Conservation (phyloP, 2,797 vertebrate species). For the Cetoscarus ocellatus region DNA sequence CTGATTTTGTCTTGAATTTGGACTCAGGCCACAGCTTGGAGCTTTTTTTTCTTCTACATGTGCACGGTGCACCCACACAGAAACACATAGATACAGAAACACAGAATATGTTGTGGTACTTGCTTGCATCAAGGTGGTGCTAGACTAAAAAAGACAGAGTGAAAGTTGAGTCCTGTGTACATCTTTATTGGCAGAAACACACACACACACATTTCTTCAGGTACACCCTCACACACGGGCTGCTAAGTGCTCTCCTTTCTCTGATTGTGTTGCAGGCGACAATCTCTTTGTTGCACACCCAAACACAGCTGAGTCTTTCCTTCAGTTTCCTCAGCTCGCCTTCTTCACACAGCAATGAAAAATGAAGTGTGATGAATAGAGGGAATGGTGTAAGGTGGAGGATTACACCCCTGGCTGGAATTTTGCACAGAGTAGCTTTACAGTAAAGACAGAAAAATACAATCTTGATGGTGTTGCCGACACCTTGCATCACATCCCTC, state of each 20-base stretch:
- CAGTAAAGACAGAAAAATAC: conserved; percentile 78
- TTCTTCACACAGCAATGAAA: conserved; percentile 75
- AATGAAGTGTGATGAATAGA: conserved; percentile 81
- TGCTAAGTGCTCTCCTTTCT: conserved; percentile 27
- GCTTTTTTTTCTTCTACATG: conserved; percentile 40
- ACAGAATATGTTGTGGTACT: background rate
- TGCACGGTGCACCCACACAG: background rate
- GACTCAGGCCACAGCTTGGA: conserved; percentile 72
- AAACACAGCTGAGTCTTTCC: conserved; percentile 78
- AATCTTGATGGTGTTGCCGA: conserved; percentile 81
- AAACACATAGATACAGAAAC: background rate
- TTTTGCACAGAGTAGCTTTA: conserved; percentile 78
- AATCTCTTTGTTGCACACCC: conserved; percentile 68
- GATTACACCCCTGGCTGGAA: conserved; percentile 83
- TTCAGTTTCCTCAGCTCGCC: conserved; percentile 80
- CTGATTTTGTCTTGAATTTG: conserved; percentile 80
- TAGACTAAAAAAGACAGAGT: conserved; percentile 25
- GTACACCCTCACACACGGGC: conserved; percentile 8
- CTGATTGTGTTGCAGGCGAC: conserved; percentile 64
- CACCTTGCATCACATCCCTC: conserved; percentile 81
- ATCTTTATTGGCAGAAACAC: background rate
- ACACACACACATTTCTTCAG: conserved; percentile 9
- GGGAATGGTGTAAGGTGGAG: conserved; percentile 74
- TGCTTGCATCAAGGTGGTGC: background rate
- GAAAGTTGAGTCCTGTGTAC: conserved; percentile 16